phyloP scores from a whole-genome alignment of 1,140 invertebrate species.

The Pogonognathellus flavescens region DNA sequence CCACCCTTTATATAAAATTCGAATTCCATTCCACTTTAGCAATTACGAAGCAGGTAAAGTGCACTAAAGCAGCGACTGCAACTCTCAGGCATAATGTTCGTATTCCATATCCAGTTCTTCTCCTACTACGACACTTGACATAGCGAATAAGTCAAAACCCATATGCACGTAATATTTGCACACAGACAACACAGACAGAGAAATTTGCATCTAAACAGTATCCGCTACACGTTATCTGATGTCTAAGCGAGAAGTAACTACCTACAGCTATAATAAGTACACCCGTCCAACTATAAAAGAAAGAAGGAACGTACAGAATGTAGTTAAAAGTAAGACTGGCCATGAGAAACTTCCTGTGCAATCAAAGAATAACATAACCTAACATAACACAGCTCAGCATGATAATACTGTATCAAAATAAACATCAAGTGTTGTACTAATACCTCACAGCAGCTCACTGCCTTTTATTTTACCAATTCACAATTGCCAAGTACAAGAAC shows the following conservation, averaged over 20 bases:
- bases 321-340: slow-evolving; percentile 6
- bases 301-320: not conserved
- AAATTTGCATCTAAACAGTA: not conserved
- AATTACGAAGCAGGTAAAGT: no score
- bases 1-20: not conserved
- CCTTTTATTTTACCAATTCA: no score
- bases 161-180: not conserved
- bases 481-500: no score
- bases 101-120: no score
- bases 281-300: not conserved
- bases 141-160: no score
- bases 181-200: not conserved
- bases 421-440: not conserved
- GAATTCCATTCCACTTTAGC: not conserved
- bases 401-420: slow-evolving; percentile 1
- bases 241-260: no score
- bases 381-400: slow-evolving; percentile 26
- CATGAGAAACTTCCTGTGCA: slow-evolving; percentile 40
- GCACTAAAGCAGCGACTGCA: no score
- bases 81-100: no score
- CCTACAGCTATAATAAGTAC: no score
- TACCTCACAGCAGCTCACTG: not conserved
- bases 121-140: no score
- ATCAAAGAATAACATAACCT: slow-evolving; percentile 42
- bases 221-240: slow-evolving; percentile 4